phyloP scores from a whole-genome alignment of 2,113 vertebrate genomes.

The Trinectes maculatus region DNA sequence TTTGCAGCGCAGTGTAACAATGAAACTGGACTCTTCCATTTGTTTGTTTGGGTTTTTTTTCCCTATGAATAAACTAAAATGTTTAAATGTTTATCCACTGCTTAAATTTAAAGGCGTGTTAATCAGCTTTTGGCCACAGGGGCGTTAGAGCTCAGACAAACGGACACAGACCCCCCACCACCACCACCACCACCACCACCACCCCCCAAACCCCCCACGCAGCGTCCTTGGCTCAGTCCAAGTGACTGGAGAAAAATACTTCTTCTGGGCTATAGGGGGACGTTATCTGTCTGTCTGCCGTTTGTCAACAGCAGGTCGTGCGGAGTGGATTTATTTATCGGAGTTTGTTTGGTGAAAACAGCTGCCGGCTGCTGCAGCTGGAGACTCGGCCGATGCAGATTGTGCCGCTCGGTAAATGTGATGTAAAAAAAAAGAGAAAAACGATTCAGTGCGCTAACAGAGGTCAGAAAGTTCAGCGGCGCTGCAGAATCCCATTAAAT shows the following conservation, averaged over 20 bases:
- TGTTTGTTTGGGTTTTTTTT: too few relatives aligned
- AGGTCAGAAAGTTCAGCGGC: not conserved
- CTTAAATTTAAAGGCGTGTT: not conserved
- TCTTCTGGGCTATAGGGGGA: not conserved
- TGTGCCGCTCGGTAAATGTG: not conserved
- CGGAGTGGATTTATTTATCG: not conserved
- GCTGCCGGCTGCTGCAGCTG: conserved; percentile 11
- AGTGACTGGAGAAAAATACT: too few relatives aligned
- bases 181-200: too few relatives aligned
- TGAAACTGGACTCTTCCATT: too few relatives aligned
- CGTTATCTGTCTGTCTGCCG: not conserved
- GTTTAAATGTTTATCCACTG: not conserved
- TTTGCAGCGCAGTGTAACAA: too few relatives aligned
- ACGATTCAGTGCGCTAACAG: conserved; percentile 13
- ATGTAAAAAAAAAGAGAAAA: too few relatives aligned
- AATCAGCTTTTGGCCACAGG: not conserved
- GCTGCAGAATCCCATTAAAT: too few relatives aligned
- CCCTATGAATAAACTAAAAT: not conserved
- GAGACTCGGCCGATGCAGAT: conserved; percentile 9
- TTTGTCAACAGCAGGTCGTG: not conserved
- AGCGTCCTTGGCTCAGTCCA: too few relatives aligned
- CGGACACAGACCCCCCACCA: too few relatives aligned
- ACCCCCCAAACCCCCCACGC: too few relatives aligned
- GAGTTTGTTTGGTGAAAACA: not conserved
- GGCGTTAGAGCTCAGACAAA: not conserved